Evolutionary conservation across 2,888 invertebrate species (phyloP).

Genomic region (Proisotoma minuta): DNA sequence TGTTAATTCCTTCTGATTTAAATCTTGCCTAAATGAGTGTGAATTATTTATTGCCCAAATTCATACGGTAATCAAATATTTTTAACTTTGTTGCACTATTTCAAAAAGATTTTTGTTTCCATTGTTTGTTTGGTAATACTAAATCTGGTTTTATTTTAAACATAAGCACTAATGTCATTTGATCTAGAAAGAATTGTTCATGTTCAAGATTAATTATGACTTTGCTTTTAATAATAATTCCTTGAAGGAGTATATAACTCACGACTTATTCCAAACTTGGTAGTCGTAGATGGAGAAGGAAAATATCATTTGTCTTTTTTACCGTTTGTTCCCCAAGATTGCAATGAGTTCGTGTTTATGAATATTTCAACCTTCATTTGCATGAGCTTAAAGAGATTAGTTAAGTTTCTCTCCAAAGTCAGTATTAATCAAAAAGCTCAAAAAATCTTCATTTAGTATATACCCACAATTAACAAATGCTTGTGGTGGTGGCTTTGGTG

Average conservation of each 20-base stretch:
- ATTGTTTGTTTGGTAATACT: not conserved
- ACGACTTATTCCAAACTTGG: not conserved
- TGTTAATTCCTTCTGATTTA: constrained; percentile 46
- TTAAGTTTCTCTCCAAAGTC: not conserved
- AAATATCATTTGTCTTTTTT: not conserved
- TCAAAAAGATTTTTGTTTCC: not conserved
- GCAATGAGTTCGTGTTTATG: not conserved
- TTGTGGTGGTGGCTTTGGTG: too few relatives aligned
- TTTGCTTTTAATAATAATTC: not conserved
- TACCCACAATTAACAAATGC: too few relatives aligned
- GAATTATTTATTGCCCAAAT: constrained; percentile 47
- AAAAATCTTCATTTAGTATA: not conserved
- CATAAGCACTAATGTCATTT: not conserved
- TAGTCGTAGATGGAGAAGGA: too few relatives aligned
- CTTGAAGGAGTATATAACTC: not conserved
- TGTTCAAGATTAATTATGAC: constrained; percentile 4
- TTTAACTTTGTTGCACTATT: not conserved
- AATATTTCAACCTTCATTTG: constrained; percentile 1
- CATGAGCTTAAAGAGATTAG: not conserved
- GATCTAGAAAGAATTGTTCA: not conserved
- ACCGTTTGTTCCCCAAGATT: not conserved
- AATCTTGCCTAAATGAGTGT: constrained; percentile 47
- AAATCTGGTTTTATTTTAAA: not conserved
- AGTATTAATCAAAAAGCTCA: constrained; percentile 1
- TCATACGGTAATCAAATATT: not conserved